These are phyloP conservation scores for Pitta sordida DNA, from an alignment of 2,113 vertebrate genomes.

Conservation along the genomic window DNA sequence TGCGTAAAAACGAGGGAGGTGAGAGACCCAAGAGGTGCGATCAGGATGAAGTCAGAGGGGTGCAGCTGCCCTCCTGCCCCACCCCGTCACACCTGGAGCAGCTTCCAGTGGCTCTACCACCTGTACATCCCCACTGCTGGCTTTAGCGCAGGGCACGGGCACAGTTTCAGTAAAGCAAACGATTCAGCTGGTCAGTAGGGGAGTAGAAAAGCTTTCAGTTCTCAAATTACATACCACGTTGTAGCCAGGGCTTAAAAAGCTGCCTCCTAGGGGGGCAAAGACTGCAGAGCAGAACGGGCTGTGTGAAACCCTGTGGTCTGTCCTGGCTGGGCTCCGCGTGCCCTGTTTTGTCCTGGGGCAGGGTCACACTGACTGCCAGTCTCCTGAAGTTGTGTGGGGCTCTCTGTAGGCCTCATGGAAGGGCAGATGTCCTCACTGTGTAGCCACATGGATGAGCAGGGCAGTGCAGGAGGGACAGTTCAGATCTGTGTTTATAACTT, in stretches of 20 bases:
- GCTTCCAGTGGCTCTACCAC: background rate
- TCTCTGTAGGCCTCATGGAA: background rate
- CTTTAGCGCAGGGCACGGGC: fast-evolving
- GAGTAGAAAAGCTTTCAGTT: background rate
- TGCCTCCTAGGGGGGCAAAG: background rate
- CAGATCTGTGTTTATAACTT: background rate
- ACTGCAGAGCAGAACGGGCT: background rate
- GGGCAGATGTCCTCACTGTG: background rate
- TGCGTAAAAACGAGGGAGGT: background rate
- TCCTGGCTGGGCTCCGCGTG: background rate
- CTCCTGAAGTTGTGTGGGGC: background rate
- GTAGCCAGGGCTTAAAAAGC: background rate
- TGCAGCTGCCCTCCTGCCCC: background rate
- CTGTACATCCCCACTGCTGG: background rate
- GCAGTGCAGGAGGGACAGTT: background rate
- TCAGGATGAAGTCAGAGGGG: background rate
- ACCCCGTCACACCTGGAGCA: background rate
- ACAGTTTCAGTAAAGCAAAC: background rate
- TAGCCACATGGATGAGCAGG: background rate
- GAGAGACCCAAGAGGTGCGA: background rate
- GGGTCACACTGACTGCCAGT: background rate
- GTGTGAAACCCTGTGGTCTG: background rate
- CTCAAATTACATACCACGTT: background rate
- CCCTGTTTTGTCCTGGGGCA: constrained; percentile 18
- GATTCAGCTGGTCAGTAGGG: background rate